Evolutionary conservation across 2,888 invertebrate genomes (phyloP).

Genomic region (Agonopterix alstromeriana): DNA sequence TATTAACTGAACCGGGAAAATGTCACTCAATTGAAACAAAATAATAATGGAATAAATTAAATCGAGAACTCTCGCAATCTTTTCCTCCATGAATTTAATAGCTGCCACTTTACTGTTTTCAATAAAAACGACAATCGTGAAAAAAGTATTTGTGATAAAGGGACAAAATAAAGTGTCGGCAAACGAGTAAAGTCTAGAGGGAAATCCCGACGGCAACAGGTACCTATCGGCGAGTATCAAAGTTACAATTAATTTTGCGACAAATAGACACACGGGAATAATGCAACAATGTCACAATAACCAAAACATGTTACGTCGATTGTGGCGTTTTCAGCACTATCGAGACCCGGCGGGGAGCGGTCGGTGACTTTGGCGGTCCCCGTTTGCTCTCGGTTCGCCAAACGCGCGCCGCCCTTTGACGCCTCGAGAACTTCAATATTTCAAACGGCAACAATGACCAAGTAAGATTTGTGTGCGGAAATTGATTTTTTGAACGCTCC

Average conservation of each 20-base stretch:
- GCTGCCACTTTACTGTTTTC: slow-evolving; percentile 1
- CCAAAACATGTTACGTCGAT: slow-evolving; percentile 59
- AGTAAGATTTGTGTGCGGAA: slow-evolving; percentile 74
- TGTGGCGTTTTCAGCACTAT: slow-evolving; percentile 69
- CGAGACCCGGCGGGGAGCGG: slow-evolving; percentile 48
- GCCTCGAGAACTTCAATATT: slow-evolving; percentile 53
- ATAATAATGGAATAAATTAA: too few species aligned
- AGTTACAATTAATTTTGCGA: slow-evolving; percentile 47
- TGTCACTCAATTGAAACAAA: too few species aligned
- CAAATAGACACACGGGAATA: slow-evolving; percentile 24
- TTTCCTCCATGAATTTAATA: neutral
- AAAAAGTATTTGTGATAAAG: slow-evolving; percentile 9
- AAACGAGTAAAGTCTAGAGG: slow-evolving; percentile 2
- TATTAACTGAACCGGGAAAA: too few species aligned
- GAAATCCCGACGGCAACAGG: slow-evolving; percentile 32
- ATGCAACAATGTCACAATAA: slow-evolving; percentile 51
- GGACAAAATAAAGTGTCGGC: slow-evolving; percentile 9
- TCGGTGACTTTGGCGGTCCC: slow-evolving; percentile 20
- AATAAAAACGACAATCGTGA: slow-evolving; percentile 1
- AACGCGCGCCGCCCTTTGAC: slow-evolving; percentile 41
- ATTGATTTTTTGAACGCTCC: slow-evolving; percentile 64
- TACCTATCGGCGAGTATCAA: slow-evolving; percentile 28
- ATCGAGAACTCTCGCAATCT: too few species aligned
- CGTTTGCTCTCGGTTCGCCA: slow-evolving; percentile 26
- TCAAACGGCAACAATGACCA: slow-evolving; percentile 69